Evolutionary conservation across 2,888 invertebrate genomes (phyloP).

Genomic region (Oegoconia quadripuncta): DNA sequence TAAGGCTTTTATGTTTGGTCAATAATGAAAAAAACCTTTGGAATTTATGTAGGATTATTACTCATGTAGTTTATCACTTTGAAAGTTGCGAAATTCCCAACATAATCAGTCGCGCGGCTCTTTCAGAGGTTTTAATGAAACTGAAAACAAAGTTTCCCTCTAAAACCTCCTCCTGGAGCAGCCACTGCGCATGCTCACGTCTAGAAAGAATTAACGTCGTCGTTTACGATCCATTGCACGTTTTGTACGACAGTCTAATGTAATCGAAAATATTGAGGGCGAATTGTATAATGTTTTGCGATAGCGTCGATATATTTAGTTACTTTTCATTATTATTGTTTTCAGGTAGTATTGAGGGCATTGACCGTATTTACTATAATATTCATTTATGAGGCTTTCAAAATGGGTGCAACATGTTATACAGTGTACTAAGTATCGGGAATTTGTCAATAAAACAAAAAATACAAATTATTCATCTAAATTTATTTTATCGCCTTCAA

Average conservation of each 20-base stretch:
- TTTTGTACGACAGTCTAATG: not conserved
- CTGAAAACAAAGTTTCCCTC: conserved; percentile 46
- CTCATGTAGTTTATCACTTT: no score
- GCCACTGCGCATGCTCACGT: conserved; percentile 39
- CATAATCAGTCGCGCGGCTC: not conserved
- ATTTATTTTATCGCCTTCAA: conserved; percentile 1
- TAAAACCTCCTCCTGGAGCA: conserved; percentile 24
- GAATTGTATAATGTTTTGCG: not conserved
- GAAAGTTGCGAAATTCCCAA: not conserved
- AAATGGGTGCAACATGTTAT: not conserved
- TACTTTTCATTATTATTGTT: conserved; percentile 7
- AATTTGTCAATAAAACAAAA: conserved; percentile 1
- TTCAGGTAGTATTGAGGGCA: conserved; percentile 20
- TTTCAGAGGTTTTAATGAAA: conserved; percentile 39
- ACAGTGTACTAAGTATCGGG: no score
- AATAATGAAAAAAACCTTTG: no score
- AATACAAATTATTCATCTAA: conserved; percentile 1
- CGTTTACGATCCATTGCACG: not conserved
- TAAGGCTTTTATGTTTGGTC: no score
- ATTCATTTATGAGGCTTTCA: not conserved
- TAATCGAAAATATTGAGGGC: conserved; percentile 5
- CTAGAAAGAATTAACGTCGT: not conserved
- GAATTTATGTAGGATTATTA: no score
- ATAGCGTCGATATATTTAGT: not conserved
- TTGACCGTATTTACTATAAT: conserved; percentile 17